Evolutionary conservation across 2,113 vertebrate species (phyloP).

Genomic region (Paradisaea rubra): DNA sequence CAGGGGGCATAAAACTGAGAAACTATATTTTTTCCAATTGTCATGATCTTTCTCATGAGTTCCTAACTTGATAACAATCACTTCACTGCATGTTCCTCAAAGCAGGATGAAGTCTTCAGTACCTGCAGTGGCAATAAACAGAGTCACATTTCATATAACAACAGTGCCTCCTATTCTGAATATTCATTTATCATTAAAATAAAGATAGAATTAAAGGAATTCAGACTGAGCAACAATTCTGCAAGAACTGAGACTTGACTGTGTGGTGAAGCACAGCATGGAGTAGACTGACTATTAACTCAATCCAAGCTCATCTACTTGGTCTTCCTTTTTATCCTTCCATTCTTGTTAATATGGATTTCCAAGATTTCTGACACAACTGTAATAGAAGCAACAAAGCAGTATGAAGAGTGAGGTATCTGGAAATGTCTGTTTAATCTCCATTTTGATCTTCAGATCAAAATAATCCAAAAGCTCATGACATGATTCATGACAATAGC

Average conservation of each 20-base stretch:
- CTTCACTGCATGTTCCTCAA: background rate
- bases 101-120: background rate
- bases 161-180: background rate
- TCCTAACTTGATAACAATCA: background rate
- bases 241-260: background rate
- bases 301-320: background rate
- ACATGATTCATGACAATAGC: background rate
- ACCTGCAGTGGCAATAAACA: background rate
- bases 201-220: background rate
- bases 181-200: background rate
- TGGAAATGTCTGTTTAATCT: background rate
- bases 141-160: background rate
- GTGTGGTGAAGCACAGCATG: background rate
- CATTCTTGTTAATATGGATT: background rate
- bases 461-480: background rate
- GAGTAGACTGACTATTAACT: background rate
- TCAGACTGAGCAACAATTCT: background rate
- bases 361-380: background rate
- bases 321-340: background rate
- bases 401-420: background rate
- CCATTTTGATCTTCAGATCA: background rate
- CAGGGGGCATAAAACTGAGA: background rate
- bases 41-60: background rate
- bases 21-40: background rate
- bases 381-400: background rate